phyloP scores from a whole-genome alignment of 1,140 invertebrate genomes.

The Radopholus similis region DNA sequence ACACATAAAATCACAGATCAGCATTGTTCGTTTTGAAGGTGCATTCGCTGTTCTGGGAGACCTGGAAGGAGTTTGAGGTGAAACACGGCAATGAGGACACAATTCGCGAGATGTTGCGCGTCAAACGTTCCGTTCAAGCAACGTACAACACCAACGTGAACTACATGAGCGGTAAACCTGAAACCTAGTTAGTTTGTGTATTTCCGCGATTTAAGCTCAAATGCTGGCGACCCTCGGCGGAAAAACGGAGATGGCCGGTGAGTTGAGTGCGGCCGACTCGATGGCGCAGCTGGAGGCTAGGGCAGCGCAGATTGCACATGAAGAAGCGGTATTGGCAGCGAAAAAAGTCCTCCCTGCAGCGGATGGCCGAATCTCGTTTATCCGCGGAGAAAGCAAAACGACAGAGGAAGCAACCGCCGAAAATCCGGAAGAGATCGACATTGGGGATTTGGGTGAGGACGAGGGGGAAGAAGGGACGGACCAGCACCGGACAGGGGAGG shows the following conservation, averaged over 20 bases:
- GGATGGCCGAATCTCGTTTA: slow-evolving; percentile 50
- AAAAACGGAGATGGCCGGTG: slow-evolving; percentile 49
- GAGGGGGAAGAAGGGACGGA: slow-evolving; percentile 42
- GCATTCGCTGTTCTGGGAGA: slow-evolving; percentile 89
- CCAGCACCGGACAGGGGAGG: too few relatives aligned
- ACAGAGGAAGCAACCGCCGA: slow-evolving; percentile 48
- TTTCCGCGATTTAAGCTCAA: slow-evolving; percentile 34
- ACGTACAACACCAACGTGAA: slow-evolving; percentile 65
- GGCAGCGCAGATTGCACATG: slow-evolving; percentile 36
- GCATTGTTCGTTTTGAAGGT: slow-evolving; percentile 66
- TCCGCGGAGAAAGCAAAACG: slow-evolving; percentile 53
- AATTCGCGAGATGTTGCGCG: slow-evolving; percentile 95
- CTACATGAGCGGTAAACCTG: slow-evolving; percentile 86
- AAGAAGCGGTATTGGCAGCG: slow-evolving; percentile 34
- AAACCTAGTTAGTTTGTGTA: neutral
- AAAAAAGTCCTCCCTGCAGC: slow-evolving; percentile 23
- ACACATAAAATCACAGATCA: neutral
- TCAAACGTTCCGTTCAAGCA: slow-evolving; percentile 71
- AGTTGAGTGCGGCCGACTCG: slow-evolving; percentile 49
- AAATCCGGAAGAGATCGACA: slow-evolving; percentile 59
- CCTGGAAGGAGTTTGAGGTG: slow-evolving; percentile 99
- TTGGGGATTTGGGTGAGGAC: slow-evolving; percentile 51
- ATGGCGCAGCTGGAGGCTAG: slow-evolving; percentile 55
- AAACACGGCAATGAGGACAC: slow-evolving; percentile 99
- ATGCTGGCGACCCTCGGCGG: slow-evolving; percentile 50